Conservation (phyloP, 2,888 invertebrate species). For the Parnassius apollo region DNA sequence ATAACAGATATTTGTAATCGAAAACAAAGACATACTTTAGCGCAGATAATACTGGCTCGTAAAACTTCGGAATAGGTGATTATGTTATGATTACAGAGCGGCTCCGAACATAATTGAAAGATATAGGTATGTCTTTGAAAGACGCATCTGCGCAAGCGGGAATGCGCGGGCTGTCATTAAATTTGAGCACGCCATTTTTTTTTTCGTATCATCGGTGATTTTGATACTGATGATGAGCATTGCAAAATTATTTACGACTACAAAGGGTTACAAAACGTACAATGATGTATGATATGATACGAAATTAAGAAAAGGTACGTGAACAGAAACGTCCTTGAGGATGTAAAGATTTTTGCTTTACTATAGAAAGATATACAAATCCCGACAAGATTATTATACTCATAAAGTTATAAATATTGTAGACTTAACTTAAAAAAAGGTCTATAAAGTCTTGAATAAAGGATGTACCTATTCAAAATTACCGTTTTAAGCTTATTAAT, state of each 20-base stretch:
- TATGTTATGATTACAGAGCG: slow-evolving; percentile 73
- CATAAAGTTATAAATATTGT: too few species aligned
- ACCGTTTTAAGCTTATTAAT: neutral
- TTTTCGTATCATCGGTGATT: slow-evolving; percentile 39
- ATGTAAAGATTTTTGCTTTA: too few species aligned
- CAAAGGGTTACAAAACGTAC: slow-evolving; percentile 27
- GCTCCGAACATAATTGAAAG: slow-evolving; percentile 54
- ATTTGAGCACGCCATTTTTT: slow-evolving; percentile 38
- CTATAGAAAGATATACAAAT: too few species aligned
- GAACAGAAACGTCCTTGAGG: too few species aligned
- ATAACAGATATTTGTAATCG: slow-evolving; percentile 40
- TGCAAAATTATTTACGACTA: slow-evolving; percentile 19
- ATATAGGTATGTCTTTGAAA: slow-evolving; percentile 45
- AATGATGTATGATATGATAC: slow-evolving; percentile 33
- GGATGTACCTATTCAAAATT: neutral
- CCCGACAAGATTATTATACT: too few species aligned
- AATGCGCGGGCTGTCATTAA: slow-evolving; percentile 53
- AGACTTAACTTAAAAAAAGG: neutral
- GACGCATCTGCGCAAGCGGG: slow-evolving; percentile 40
- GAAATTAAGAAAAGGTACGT: slow-evolving; percentile 2
- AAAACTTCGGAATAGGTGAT: slow-evolving; percentile 60
- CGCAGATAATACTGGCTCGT: slow-evolving; percentile 45
- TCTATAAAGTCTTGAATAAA: neutral
- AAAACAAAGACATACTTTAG: slow-evolving; percentile 41
- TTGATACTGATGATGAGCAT: slow-evolving; percentile 28